Conservation (phyloP, 1,140 invertebrate species). For the Diprion similis region DNA sequence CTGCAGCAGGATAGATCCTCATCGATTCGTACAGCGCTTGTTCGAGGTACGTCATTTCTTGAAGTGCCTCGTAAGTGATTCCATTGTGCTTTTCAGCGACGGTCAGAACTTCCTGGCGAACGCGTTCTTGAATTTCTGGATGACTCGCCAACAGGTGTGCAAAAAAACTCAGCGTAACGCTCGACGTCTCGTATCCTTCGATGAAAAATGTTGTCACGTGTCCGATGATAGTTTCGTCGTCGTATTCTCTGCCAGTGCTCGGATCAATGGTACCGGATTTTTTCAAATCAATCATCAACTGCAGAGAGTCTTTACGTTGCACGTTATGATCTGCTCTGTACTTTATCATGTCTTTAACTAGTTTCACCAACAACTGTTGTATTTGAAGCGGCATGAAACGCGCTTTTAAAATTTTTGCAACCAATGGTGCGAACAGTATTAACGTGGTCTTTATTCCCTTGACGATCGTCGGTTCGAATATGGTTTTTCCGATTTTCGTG, state of each 20-base stretch:
- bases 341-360: conserved; percentile 31
- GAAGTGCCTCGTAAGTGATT: conserved; percentile 30
- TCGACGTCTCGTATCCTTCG: conserved; percentile 63
- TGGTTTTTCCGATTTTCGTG: conserved; percentile 19
- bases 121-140: conserved; percentile 57
- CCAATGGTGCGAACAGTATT: conserved; percentile 19
- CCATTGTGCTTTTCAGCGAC: conserved; percentile 39
- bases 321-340: neutral
- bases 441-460: conserved; percentile 16
- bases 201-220: conserved; percentile 43
- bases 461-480: conserved; percentile 12
- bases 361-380: conserved; percentile 31
- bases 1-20: conserved; percentile 24
- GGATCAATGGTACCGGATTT: conserved; percentile 22
- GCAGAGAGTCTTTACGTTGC: conserved; percentile 26
- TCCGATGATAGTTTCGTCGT: neutral
- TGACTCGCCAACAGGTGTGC: conserved; percentile 49
- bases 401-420: conserved; percentile 20
- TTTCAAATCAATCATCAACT: conserved; percentile 28
- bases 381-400: conserved; percentile 28
- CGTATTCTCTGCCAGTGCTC: neutral
- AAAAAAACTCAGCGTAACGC: conserved; percentile 45
- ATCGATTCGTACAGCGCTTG: conserved; percentile 37
- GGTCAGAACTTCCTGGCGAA: conserved; percentile 57
- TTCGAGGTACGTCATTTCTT: conserved; percentile 40